Percentiles rank a stretch among this genome's conserved stretches.
These are phyloP conservation scores for Pseudorhombus dupliciocellatus DNA, from an alignment of 2,113 vertebrate species.

Conservation along the genomic window DNA sequence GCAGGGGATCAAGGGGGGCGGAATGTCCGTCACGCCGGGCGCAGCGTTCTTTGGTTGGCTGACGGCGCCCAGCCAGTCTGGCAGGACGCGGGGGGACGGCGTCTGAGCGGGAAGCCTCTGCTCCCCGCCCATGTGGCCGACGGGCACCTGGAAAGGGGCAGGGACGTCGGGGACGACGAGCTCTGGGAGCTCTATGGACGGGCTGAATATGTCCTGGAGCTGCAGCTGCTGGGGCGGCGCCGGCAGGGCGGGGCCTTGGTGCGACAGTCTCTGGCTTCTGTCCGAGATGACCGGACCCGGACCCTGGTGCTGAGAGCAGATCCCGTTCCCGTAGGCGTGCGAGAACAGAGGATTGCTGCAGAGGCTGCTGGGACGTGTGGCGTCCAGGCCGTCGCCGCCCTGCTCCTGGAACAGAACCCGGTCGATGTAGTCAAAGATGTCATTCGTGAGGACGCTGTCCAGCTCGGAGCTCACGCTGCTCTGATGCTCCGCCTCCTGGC, in stretches of 20 bases:
- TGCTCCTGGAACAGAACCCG: slow-evolving; percentile 68
- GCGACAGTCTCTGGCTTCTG: slow-evolving; percentile 33
- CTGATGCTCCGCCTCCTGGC: slow-evolving; percentile 25
- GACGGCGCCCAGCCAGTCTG: slow-evolving; percentile 2
- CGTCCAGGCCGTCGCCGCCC: background rate
- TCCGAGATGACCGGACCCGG: background rate
- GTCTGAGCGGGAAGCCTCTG: slow-evolving; percentile 10
- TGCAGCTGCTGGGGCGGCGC: slow-evolving; percentile 59
- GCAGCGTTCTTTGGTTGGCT: slow-evolving; percentile 3
- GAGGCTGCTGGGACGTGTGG: slow-evolving; percentile 29
- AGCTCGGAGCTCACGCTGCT: slow-evolving; percentile 22
- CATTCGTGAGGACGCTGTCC: slow-evolving; percentile 49
- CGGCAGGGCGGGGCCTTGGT: slow-evolving; percentile 21
- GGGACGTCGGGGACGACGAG: slow-evolving; percentile 29
- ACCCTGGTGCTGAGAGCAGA: slow-evolving; percentile 16
- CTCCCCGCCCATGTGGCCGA: background rate
- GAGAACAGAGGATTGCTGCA: background rate
- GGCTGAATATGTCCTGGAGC: slow-evolving; percentile 68
- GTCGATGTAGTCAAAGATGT: slow-evolving; percentile 69
- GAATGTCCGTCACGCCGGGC: background rate
- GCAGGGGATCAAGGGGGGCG: slow-evolving; percentile 55
- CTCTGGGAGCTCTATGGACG: slow-evolving; percentile 54
- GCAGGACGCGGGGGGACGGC: slow-evolving; percentile 15
- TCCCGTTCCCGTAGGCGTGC: no score
- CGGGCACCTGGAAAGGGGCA: slow-evolving; percentile 19